Conservation (phyloP, 2,113 vertebrate species). For the Zosterops pallidus region DNA sequence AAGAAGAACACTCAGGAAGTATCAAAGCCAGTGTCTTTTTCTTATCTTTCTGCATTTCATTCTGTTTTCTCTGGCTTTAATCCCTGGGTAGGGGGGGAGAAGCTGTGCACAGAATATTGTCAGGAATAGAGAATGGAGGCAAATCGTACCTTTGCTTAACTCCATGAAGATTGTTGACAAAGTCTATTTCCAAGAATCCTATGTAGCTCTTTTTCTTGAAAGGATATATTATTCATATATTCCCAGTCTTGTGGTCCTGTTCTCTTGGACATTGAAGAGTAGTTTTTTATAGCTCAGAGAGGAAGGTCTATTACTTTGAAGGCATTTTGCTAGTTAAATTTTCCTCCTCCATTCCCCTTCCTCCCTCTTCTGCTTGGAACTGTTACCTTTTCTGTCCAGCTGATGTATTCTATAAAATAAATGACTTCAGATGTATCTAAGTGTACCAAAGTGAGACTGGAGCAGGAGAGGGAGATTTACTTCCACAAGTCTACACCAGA, state of each 20-base stretch:
- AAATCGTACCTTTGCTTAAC: neutral
- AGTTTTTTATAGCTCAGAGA: neutral
- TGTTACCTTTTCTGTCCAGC: neutral
- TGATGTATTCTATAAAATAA: neutral
- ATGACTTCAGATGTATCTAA: neutral
- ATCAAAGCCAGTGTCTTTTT: slow-evolving; percentile 45
- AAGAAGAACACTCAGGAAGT: slow-evolving; percentile 20
- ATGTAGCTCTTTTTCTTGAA: neutral
- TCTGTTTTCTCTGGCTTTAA: slow-evolving; percentile 28
- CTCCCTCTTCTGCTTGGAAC: neutral
- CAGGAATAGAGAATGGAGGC: neutral
- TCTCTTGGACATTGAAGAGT: neutral
- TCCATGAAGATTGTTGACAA: neutral
- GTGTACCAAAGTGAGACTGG: neutral
- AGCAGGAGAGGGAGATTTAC: neutral
- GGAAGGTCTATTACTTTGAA: neutral
- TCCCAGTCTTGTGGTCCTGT: neutral
- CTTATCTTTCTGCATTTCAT: slow-evolving; percentile 10
- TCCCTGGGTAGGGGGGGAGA: neutral
- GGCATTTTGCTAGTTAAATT: neutral
- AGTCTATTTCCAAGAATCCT: neutral
- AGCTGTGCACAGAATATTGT: neutral
- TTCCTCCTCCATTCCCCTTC: neutral
- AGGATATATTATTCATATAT: neutral
- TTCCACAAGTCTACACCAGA: neutral